A percentile compares a stretch with the other conserved stretches of the same genome.
Evolutionary conservation across 2,888 invertebrate genomes (phyloP).

Genomic region (Lordiphosa fenestrarum): DNA sequence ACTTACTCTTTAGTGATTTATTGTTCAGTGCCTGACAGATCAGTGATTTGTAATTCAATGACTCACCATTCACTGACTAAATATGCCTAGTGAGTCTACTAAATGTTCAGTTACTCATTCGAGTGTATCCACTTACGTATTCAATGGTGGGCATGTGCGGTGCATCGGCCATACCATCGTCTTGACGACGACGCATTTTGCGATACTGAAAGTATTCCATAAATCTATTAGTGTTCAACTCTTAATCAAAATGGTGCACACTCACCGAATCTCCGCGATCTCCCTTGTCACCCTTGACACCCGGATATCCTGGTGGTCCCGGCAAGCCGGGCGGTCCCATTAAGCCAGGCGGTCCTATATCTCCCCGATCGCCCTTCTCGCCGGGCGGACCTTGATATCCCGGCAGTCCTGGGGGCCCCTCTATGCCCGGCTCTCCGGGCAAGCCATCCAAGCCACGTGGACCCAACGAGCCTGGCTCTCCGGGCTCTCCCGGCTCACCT

Average conservation of each 20-base stretch:
- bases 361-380: slow-evolving; percentile 89
- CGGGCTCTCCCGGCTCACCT: slow-evolving; percentile 85
- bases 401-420: slow-evolving; percentile 89
- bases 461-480: slow-evolving; percentile 88
- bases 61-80: too few relatives aligned
- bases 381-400: slow-evolving; percentile 93
- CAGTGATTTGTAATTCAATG: too few relatives aligned
- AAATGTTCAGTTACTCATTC: not conserved
- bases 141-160: slow-evolving; percentile 80
- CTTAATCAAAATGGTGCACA: slow-evolving; percentile 40
- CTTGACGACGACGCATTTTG: slow-evolving; percentile 80
- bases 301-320: slow-evolving; percentile 92
- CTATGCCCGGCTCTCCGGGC: slow-evolving; percentile 90
- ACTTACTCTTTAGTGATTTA: too few relatives aligned
- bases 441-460: slow-evolving; percentile 87
- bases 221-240: not conserved
- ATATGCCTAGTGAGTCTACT: too few relatives aligned
- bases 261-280: slow-evolving; percentile 96
- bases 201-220: slow-evolving; percentile 77
- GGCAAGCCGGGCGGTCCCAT: slow-evolving; percentile 95
- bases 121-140: slow-evolving; percentile 75
- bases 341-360: slow-evolving; percentile 95
- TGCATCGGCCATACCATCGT: slow-evolving; percentile 80
- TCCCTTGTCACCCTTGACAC: slow-evolving; percentile 93
- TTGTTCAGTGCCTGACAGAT: too few relatives aligned